Evolutionary conservation across 1,140 invertebrate genomes (phyloP).

Genomic region (Orchestia grillus): DNA sequence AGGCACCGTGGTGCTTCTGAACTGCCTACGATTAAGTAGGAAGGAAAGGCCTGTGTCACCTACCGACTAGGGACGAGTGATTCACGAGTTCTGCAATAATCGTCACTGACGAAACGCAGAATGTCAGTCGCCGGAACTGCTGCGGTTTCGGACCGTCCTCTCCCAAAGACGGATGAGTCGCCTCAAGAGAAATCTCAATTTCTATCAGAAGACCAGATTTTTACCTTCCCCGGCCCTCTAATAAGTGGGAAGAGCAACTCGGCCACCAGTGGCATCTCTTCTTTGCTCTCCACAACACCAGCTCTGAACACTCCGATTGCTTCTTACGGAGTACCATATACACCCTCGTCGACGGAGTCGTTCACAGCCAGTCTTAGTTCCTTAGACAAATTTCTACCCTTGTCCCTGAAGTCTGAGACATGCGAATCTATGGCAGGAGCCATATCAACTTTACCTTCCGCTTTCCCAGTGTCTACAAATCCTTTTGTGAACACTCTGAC

Average conservation of each 20-base stretch:
- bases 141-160: neutral
- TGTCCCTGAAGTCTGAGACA: neutral
- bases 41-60: neutral
- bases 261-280: neutral
- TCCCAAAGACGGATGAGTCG: neutral
- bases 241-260: neutral
- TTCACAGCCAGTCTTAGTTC: neutral
- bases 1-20: neutral
- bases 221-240: neutral
- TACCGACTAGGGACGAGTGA: neutral
- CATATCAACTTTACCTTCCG: neutral
- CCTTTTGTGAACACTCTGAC: neutral
- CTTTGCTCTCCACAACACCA: slow-evolving; percentile 69
- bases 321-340: slow-evolving; percentile 12
- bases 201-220: neutral
- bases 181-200: neutral
- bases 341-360: neutral
- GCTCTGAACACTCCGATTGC: slow-evolving; percentile 11
- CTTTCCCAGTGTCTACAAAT: neutral
- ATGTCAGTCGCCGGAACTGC: neutral
- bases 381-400: neutral
- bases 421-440: neutral
- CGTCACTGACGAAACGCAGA: neutral
- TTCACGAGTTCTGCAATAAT: neutral
- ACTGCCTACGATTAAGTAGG: neutral